phyloP scores from a whole-genome alignment of 1,140 invertebrate genomes.

The Tetramorium simillimum region DNA sequence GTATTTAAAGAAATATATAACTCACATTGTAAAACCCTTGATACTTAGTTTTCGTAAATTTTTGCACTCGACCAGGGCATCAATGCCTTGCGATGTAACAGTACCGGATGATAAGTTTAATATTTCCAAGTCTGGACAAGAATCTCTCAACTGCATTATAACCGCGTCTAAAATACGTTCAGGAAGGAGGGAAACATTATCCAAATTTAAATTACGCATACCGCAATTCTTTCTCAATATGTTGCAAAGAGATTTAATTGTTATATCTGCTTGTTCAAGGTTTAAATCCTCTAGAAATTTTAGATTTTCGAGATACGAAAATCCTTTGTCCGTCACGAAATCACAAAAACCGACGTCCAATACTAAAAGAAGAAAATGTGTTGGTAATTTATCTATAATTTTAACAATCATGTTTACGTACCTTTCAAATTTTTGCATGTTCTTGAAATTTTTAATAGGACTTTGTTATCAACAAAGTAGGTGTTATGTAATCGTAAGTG shows the following conservation, averaged over 20 bases:
- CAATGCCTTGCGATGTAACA: background rate
- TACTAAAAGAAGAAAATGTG: too few relatives aligned
- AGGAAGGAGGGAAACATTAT: too few relatives aligned
- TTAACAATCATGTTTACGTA: too few relatives aligned
- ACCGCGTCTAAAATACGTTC: too few relatives aligned
- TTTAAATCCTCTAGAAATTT: background rate
- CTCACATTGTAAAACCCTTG: background rate
- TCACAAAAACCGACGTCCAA: too few relatives aligned
- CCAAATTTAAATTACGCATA: background rate
- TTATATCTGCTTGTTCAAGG: background rate
- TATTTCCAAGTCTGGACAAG: background rate
- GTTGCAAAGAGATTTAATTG: background rate
- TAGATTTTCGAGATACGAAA: background rate
- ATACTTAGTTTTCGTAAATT: background rate
- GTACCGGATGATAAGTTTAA: background rate
- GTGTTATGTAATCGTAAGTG: background rate
- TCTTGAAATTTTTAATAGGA: too few relatives aligned
- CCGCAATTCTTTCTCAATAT: background rate
- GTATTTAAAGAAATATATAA: background rate
- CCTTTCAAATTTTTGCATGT: too few relatives aligned
- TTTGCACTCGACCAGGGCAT: background rate
- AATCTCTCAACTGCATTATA: too few relatives aligned
- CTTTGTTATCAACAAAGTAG: too few relatives aligned
- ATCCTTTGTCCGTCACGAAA: background rate
- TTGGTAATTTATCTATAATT: too few relatives aligned